These are phyloP conservation scores for Bombus superbus DNA, from an alignment of 1,140 invertebrate genomes.

Conservation along the genomic window DNA sequence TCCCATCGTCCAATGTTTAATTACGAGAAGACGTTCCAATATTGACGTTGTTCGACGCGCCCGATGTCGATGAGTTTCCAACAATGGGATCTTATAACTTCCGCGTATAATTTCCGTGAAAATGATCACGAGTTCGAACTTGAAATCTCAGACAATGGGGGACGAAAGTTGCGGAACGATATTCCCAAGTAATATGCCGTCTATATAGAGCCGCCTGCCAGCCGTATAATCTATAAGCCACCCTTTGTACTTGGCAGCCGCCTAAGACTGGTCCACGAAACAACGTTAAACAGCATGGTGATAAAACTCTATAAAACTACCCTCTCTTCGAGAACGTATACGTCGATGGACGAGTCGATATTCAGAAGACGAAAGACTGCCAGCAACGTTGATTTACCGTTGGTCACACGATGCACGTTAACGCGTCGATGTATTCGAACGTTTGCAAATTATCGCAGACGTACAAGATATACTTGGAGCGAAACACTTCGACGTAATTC, in stretches of 20 bases:
- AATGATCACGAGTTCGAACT: slow-evolving; percentile 15
- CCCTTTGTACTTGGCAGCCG: not conserved
- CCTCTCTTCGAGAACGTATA: not conserved
- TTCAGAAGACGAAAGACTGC: not conserved
- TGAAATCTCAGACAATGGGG: slow-evolving; percentile 16
- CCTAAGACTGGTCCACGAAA: not conserved
- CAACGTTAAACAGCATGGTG: slow-evolving; percentile 18
- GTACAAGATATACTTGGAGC: too few relatives aligned
- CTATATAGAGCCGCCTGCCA: not conserved
- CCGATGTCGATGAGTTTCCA: slow-evolving; percentile 13
- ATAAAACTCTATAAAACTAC: slow-evolving; percentile 19
- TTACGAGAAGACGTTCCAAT: slow-evolving; percentile 7
- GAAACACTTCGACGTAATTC: too few relatives aligned
- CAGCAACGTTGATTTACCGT: slow-evolving; percentile 5
- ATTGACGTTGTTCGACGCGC: not conserved
- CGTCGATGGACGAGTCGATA: not conserved
- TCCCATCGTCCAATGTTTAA: not conserved
- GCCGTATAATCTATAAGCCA: not conserved
- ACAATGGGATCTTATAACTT: slow-evolving; percentile 17
- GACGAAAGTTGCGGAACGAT: slow-evolving; percentile 26
- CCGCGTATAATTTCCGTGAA: slow-evolving; percentile 30
- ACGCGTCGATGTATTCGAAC: too few relatives aligned
- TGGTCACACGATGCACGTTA: not conserved
- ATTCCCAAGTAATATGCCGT: slow-evolving; percentile 9
- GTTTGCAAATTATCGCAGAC: too few relatives aligned